These are phyloP conservation scores for Asarcornis scutulata DNA, from an alignment of 2,113 vertebrate genomes.

Conservation along the genomic window DNA sequence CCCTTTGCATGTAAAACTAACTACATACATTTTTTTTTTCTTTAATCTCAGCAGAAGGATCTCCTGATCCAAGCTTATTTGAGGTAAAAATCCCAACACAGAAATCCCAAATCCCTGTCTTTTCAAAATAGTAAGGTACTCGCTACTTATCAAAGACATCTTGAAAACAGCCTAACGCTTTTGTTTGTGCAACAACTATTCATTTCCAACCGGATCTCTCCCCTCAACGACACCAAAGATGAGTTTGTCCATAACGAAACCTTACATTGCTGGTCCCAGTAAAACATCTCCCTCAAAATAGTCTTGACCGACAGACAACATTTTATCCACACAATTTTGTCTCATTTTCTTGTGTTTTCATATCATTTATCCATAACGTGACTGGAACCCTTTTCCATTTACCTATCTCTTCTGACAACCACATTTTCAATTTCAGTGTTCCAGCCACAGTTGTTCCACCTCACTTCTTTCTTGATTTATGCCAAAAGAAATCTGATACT, in stretches of 20 bases:
- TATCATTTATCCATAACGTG: not conserved
- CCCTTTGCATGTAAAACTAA: not conserved
- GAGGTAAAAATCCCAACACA: not conserved
- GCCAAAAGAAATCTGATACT: not conserved
- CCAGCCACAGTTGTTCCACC: not conserved
- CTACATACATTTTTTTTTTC: not conserved
- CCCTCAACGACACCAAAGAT: not conserved
- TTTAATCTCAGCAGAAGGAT: not conserved
- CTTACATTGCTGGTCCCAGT: not conserved
- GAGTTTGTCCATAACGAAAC: not conserved
- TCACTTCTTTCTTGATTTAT: not conserved
- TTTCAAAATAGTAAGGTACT: not conserved
- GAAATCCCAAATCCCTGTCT: not conserved
- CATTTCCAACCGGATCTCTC: not conserved
- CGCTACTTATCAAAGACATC: not conserved
- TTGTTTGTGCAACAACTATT: not conserved
- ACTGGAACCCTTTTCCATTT: not conserved
- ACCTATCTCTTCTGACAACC: not conserved
- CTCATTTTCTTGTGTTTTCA: not conserved
- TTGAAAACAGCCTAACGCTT: not conserved
- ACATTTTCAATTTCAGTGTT: not conserved
- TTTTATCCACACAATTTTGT: not conserved
- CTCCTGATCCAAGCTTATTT: not conserved
- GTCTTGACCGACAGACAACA: not conserved
- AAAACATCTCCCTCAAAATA: not conserved